These are phyloP conservation scores for Craseonycteris thonglongyai DNA, from an alignment of 2,113 vertebrate genomes.

Conservation along the genomic window DNA sequence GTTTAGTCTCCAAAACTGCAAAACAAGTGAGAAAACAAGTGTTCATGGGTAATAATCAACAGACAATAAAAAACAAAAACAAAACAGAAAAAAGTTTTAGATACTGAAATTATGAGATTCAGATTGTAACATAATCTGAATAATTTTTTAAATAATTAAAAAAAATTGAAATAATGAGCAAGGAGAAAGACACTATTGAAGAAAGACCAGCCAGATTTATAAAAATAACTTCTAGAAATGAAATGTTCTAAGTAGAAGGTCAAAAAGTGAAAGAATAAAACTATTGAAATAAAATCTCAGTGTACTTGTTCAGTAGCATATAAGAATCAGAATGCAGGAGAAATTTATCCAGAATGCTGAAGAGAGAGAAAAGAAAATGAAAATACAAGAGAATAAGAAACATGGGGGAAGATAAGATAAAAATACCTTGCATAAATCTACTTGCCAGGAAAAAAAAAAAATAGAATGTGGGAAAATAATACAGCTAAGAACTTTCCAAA, in stretches of 20 bases:
- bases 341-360: constrained; percentile 1
- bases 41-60: neutral
- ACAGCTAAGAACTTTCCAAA: neutral
- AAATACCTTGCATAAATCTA: neutral
- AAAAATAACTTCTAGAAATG: constrained; percentile 26
- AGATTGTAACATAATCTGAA: neutral
- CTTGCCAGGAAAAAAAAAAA: neutral
- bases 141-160: neutral
- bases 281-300: neutral
- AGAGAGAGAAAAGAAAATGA: constrained; percentile 28
- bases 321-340: neutral
- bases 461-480: neutral
- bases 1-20: neutral
- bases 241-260: constrained; percentile 38
- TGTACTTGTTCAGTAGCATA: neutral
- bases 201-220: constrained; percentile 14
- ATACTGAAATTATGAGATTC: neutral
- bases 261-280: constrained; percentile 37
- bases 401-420: neutral
- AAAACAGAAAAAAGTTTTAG: neutral
- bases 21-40: neutral
- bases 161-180: neutral
- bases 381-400: neutral
- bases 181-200: neutral
- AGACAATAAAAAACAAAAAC: neutral